Evolutionary conservation across 2,113 vertebrate genomes (phyloP), one percentile per base, ranked within the genome.

Genomic region (Spermophilus dauricus): DNA sequence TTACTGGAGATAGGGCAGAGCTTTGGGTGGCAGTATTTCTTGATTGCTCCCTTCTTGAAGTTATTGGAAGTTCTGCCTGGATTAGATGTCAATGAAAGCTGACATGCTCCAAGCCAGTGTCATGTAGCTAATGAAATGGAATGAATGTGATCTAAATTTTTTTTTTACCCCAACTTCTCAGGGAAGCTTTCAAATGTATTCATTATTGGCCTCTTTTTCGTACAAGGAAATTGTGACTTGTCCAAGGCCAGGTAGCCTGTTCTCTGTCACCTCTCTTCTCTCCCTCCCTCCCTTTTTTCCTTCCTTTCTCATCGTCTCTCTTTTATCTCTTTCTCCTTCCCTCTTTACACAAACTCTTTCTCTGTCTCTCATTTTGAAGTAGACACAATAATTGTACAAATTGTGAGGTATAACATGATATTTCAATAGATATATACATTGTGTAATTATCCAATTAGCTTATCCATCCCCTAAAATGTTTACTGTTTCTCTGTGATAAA

Each of bases 51-150:
- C 63, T 88, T 70, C 48, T 32, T 34, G 12, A 61, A 48, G 34
- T 58, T 34, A 14, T 8, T 26, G 67, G 42, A n/a, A 10, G 7
- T 13, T 45, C 92, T 70, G 73, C 51, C 8, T 13, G 1, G 34
- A 18, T 17, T 28, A 12, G 51, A 37, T 39, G 1, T 14, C 56
- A 86, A 37, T 37, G 24, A 51, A 53, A 32, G 9, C 65, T 16
- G 6, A 76, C 18, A 0, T 16, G 24, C 1, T 1, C 42, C 14
- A 4, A 10, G 16, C 58, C 28, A 4, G n/a, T 61, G n/a, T 42
- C 24, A 12, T 32, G 9, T 4, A 30, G 18, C 45, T 45, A 5
- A 20, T 2, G 51, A 13, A 17, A 26, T 18, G 45, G 37, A 72
- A 86, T 32, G n/a, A 84, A 28, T 3, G 3, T n/a, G 30, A 17